Base-by-base conservation (phyloP, 2,797 vertebrate genomes). In the Graptemys geographica region DNA sequence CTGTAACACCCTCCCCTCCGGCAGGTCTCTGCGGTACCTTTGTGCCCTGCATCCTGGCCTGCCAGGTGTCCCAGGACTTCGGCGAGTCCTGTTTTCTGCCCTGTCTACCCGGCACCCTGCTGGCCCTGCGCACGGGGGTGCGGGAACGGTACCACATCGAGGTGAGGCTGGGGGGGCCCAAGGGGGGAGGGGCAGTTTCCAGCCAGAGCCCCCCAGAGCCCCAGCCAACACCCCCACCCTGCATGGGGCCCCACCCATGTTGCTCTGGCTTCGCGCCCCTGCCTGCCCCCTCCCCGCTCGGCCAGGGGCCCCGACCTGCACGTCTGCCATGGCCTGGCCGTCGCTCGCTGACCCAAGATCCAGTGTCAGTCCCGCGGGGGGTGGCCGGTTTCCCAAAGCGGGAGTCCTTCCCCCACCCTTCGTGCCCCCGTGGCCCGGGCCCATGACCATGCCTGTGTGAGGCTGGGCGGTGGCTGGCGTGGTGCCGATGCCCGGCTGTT, bases 21-120 rank as follows among this genome's bases (percentile, higher is more conserved):
- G 25, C 37, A 99, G 98, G 98, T 96, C 97, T 99, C 28, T 98
- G 98, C 84, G 98, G 96, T 23, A 86, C 97, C 1, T 98, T 98
- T n/a, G 8, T 99, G 56, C 98, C 98, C 6, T 99, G 98, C 72
- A 97, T 98, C 88, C 96, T 98, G 88, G 98, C 94, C 72, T 98
- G 98, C 94, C 98, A 98, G 72, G 98, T 99, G 91, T 97, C 98
- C 57, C 98, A 98, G 92, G 98, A 98, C 84, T 97, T 98, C 0
- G 98, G 97, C 0, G 98, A 99, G 33, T 98, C 97, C 94, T 99
- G 98, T 97, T 98, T 98, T 69, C 28, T 99, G 87, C 98, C 98
- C 28, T 98, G 94, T 95, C 97, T 99, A 23, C 98, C 98, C 0
- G 98, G 98, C 0, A 97, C 98, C 69, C 92, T 98, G 96, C 97